phyloP scores from a whole-genome alignment of 30 jellyfish, hydroid and myxozoan genomes.

The Sanderia malayensis region DNA sequence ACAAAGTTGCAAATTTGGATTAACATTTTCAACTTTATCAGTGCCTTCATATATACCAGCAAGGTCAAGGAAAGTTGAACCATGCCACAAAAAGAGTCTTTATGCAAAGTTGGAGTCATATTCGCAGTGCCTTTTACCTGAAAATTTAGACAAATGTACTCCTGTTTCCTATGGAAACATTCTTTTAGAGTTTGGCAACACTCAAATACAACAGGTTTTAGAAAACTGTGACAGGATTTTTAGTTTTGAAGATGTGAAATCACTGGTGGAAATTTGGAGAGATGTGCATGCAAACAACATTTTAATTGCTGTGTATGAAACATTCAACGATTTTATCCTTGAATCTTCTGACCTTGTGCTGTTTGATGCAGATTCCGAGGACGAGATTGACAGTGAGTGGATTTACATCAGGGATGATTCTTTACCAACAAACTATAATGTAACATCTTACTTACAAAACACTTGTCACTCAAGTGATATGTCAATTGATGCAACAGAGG shows the following conservation, averaged over 20 bases:
- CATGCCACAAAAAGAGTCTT: not conserved
- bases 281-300: conserved; percentile 34
- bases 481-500: too few relatives aligned
- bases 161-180: conserved; percentile 17
- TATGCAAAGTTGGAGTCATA: not conserved
- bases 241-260: conserved; percentile 15
- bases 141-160: not conserved
- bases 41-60: too few relatives aligned
- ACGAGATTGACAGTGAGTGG: not conserved
- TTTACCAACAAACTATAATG: too few relatives aligned
- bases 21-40: too few relatives aligned
- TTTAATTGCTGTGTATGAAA: conserved; percentile 18
- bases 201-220: conserved; percentile 11
- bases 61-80: too few relatives aligned
- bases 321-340: conserved; percentile 9
- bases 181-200: conserved; percentile 12
- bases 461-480: too few relatives aligned
- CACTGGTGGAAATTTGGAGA: conserved; percentile 19
- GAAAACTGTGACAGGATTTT: conserved; percentile 20
- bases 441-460: too few relatives aligned
- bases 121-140: not conserved
- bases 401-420: not conserved
- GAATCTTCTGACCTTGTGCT: conserved; percentile 1
- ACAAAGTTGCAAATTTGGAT: too few relatives aligned
- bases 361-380: not conserved